phyloP scores from a whole-genome alignment of 1,140 invertebrate genomes.

The Drosophila lacertosa region DNA sequence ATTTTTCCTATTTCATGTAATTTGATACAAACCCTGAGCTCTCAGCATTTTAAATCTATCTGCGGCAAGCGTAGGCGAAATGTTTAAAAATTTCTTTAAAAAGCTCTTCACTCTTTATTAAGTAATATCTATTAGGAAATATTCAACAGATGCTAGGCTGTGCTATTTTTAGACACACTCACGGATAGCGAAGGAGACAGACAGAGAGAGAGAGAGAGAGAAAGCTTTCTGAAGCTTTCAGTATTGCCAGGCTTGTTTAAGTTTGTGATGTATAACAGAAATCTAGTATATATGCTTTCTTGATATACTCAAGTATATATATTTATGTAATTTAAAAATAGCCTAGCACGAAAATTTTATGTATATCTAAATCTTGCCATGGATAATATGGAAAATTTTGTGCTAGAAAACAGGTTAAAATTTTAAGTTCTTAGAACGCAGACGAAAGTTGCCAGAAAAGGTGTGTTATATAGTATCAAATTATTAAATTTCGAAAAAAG shows the following conservation, averaged over 20 bases:
- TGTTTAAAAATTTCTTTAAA: slow-evolving; percentile 29
- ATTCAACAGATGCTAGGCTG: slow-evolving; percentile 65
- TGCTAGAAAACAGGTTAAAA: slow-evolving; percentile 6
- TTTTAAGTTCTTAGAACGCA: slow-evolving; percentile 11
- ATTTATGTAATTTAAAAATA: slow-evolving; percentile 50
- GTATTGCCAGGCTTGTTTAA: slow-evolving; percentile 22
- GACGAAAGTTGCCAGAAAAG: slow-evolving; percentile 11
- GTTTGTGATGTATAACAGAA: slow-evolving; percentile 2
- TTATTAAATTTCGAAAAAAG: not conserved
- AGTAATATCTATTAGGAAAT: slow-evolving; percentile 65
- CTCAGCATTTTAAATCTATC: slow-evolving; percentile 39
- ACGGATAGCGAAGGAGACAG: not conserved
- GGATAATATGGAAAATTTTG: slow-evolving; percentile 52
- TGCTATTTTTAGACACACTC: slow-evolving; percentile 58
- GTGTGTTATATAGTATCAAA: slow-evolving; percentile 16
- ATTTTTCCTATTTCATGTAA: slow-evolving; percentile 39
- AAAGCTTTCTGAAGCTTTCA: slow-evolving; percentile 34
- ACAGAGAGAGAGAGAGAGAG: slow-evolving; percentile 14
- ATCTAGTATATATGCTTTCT: slow-evolving; percentile 22
- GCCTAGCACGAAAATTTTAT: slow-evolving; percentile 30
- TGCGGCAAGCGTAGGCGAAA: slow-evolving; percentile 47
- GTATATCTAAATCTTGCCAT: slow-evolving; percentile 38
- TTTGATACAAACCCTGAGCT: slow-evolving; percentile 52
- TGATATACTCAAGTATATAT: slow-evolving; percentile 25
- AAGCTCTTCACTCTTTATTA: slow-evolving; percentile 63